Evolutionary conservation across 2,797 vertebrate genomes (phyloP).

Genomic region (Acrossocheilus fasciatus): DNA sequence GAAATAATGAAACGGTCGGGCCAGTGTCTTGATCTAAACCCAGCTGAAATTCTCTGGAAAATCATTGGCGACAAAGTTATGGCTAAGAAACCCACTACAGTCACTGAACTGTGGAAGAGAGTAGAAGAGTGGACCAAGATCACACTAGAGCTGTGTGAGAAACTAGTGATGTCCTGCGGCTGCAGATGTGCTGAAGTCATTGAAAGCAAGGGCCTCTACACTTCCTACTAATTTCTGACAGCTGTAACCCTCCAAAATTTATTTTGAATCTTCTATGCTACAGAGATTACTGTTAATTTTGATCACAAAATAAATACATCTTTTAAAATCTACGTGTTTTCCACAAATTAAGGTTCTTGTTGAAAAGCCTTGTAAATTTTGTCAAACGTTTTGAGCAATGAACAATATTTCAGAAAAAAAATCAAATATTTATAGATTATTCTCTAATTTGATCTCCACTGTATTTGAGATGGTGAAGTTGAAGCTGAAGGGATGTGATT

Average conservation of each 20-base stretch:
- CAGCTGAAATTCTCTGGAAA: background rate
- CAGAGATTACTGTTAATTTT: too few species aligned
- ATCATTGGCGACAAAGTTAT: background rate
- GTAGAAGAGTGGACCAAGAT: background rate
- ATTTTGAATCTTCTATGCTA: too few species aligned
- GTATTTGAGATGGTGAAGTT: constrained; percentile 26
- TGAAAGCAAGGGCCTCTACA: background rate
- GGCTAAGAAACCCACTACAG: background rate
- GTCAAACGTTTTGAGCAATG: background rate
- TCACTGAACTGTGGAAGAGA: background rate
- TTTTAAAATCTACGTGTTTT: too few species aligned
- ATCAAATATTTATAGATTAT: background rate
- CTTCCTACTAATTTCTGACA: too few species aligned
- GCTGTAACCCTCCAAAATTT: too few species aligned
- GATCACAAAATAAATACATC: too few species aligned
- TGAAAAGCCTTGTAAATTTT: background rate
- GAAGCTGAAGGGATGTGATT: constrained; percentile 49
- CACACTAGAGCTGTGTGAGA: background rate
- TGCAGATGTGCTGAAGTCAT: background rate
- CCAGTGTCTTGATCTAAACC: too few species aligned
- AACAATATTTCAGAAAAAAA: too few species aligned
- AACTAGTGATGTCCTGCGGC: background rate
- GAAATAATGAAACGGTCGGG: too few species aligned
- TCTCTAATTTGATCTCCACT: background rate
- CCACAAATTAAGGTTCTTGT: too few species aligned